phyloP scores from a whole-genome alignment of 2,797 vertebrate species.

The Pipistrellus nathusii region DNA sequence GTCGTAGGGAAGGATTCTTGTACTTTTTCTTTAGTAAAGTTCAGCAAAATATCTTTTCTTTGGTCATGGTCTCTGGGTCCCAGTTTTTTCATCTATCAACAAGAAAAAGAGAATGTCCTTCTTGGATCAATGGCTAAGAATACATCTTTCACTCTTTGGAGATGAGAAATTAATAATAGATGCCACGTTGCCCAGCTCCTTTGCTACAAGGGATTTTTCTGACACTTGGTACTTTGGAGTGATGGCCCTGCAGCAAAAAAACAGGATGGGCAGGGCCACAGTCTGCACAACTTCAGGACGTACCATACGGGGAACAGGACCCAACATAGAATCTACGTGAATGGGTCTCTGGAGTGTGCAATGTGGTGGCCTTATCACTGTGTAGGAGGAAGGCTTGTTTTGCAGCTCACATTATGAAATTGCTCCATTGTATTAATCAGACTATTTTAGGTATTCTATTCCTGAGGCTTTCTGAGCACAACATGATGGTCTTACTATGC shows the following conservation, averaged over 20 bases:
- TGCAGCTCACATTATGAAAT: neutral
- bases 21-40: conserved; percentile 9
- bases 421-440: neutral
- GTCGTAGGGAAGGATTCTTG: neutral
- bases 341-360: neutral
- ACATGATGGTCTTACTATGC: neutral
- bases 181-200: neutral
- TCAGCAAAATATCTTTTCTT: neutral
- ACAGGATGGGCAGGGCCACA: neutral
- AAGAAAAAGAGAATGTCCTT: neutral
- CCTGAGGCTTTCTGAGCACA: neutral
- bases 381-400: neutral
- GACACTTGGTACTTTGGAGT: neutral
- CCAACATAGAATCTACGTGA: neutral
- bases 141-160: neutral
- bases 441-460: neutral
- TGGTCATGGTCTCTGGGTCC: neutral
- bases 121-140: neutral
- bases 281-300: neutral
- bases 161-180: neutral
- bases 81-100: neutral
- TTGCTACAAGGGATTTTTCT: neutral
- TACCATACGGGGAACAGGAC: neutral
- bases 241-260: neutral
- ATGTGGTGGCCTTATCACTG: rapidly evolving